Conservation (phyloP, 2,113 vertebrate species). For the Amphiprion ocellaris region DNA sequence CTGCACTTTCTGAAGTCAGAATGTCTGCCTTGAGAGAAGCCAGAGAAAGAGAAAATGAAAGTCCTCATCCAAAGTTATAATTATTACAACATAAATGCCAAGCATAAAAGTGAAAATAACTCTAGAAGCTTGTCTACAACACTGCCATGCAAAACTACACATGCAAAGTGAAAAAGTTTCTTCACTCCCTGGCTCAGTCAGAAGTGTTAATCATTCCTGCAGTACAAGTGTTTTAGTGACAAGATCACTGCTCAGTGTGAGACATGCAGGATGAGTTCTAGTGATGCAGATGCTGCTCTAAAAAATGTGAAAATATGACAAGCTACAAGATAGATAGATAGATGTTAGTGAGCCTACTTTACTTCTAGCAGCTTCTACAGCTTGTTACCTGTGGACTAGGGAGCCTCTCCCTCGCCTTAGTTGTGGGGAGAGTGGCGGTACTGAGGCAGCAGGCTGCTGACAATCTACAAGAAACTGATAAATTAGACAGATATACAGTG, state of each 20-base stretch:
- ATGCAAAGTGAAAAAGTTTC: constrained; percentile 31
- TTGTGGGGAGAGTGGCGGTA: constrained; percentile 96
- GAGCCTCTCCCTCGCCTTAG: constrained; percentile 91
- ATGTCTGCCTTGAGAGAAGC: not conserved
- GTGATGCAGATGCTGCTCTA: constrained; percentile 11
- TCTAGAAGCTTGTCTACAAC: not conserved
- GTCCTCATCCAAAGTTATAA: not conserved
- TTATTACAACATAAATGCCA: not conserved
- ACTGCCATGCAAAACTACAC: constrained; percentile 34
- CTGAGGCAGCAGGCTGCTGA: constrained; percentile 99
- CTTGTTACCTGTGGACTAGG: constrained; percentile 91
- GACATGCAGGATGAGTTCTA: constrained; percentile 34
- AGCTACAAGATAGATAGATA: constrained; percentile 13
- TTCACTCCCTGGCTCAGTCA: no score
- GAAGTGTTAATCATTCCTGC: not conserved
- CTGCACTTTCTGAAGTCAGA: not conserved
- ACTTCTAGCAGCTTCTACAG: constrained; percentile 48
- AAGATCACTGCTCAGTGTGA: not conserved
- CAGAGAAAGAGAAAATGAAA: not conserved
- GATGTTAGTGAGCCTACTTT: constrained; percentile 9
- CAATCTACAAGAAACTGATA: constrained; percentile 99
- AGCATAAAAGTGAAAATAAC: not conserved
- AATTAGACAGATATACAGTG: constrained; percentile 99
- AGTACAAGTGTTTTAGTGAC: not conserved
- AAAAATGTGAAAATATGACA: constrained; percentile 1